Conservation (phyloP, 2,797 vertebrate species). For the Macropodus opercularis region DNA sequence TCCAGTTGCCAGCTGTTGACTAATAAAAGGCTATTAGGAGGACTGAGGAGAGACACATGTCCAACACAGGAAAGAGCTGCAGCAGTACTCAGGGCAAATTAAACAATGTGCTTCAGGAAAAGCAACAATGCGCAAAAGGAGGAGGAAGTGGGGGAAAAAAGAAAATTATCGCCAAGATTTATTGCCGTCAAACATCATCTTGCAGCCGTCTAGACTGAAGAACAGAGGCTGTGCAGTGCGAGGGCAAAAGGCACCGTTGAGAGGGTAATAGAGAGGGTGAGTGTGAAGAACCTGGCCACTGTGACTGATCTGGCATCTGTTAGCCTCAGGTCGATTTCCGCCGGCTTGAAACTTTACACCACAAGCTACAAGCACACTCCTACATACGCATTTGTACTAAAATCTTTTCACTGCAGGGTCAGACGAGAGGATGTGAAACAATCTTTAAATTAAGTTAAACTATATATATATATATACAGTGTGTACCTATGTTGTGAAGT, state of each 20-base stretch:
- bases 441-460: too few species aligned
- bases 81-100: conserved; percentile 11
- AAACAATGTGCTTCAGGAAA: conserved; percentile 26
- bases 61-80: not conserved
- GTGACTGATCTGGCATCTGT: conserved; percentile 86
- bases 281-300: conserved; percentile 59
- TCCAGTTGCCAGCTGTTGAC: conserved; percentile 46
- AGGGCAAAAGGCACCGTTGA: conserved; percentile 15
- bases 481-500: not conserved
- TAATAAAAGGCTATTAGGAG: conserved; percentile 28
- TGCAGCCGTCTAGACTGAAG: conserved; percentile 48
- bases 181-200: conserved; percentile 30
- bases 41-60: conserved; percentile 21
- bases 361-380: conserved; percentile 52
- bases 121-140: conserved; percentile 14
- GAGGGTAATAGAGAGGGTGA: conserved; percentile 47
- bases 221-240: conserved; percentile 14
- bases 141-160: conserved; percentile 9
- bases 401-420: conserved; percentile 57
- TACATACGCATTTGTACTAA: conserved; percentile 30
- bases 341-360: conserved; percentile 74
- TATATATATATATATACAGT: too few species aligned
- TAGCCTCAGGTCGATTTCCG: conserved; percentile 80
- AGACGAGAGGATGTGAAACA: conserved; percentile 20
- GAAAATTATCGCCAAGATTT: conserved; percentile 11